Conservation (phyloP, 2,113 vertebrate species). For the Cyphomyrus discorhynchus region DNA sequence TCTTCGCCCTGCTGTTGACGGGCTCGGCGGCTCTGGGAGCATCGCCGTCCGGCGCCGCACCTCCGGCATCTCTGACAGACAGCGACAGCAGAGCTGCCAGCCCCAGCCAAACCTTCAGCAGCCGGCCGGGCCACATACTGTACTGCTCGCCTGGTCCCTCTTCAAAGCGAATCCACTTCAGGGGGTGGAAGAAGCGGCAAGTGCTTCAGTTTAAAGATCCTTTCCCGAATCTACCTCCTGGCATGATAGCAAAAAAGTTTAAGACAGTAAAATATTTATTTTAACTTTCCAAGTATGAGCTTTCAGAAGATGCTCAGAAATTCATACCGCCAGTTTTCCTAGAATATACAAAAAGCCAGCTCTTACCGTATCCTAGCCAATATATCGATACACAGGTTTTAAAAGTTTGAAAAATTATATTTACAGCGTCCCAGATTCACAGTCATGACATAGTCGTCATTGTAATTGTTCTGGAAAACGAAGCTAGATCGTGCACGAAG, state of each 20-base stretch:
- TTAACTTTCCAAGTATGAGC: not conserved
- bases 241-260: slow-evolving; percentile 48
- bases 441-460: not conserved
- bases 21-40: slow-evolving; percentile 55
- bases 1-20: slow-evolving; percentile 78
- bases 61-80: slow-evolving; percentile 39
- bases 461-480: not conserved
- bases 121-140: slow-evolving; percentile 59
- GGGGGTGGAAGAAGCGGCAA: not conserved
- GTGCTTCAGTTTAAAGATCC: not conserved
- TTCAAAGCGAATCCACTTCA: slow-evolving; percentile 34
- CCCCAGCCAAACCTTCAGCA: slow-evolving; percentile 71
- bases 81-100: slow-evolving; percentile 66
- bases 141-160: slow-evolving; percentile 53
- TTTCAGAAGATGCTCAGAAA: not conserved
- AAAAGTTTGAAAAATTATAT: not conserved
- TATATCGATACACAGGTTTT: not conserved
- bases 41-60: slow-evolving; percentile 49
- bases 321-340: not conserved
- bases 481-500: not conserved
- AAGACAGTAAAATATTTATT: not conserved
- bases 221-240: slow-evolving; percentile 24
- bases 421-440: not conserved
- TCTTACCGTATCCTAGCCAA: not conserved
- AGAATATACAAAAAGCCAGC: not conserved